Evolutionary conservation across 2,888 invertebrate species (phyloP).

Genomic region (Tetragnatha montana): DNA sequence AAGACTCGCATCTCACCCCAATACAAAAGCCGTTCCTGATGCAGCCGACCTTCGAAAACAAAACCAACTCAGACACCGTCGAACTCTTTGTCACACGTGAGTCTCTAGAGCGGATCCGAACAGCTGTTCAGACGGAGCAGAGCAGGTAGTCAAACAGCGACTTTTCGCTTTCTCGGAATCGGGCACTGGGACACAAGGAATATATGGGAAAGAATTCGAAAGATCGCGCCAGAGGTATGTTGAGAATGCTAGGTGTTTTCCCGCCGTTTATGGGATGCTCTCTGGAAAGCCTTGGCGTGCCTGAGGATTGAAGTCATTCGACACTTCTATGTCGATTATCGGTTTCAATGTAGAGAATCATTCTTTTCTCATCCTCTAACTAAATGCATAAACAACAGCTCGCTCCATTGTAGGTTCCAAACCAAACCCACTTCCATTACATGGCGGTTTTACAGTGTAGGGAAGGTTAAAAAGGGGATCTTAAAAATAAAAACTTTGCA

Average conservation of each 20-base stretch:
- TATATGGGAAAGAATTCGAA: neutral
- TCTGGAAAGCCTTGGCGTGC: conserved; percentile 25
- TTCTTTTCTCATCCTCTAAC: no score
- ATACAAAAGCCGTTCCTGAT: no score
- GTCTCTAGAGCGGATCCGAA: neutral
- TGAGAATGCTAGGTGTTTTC: conserved; percentile 40
- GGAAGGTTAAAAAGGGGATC: no score
- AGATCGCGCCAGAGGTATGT: conserved; percentile 12
- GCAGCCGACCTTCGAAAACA: no score
- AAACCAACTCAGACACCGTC: no score
- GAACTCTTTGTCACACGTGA: neutral
- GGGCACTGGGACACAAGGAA: neutral
- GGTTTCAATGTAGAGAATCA: neutral
- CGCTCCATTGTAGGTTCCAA: no score
- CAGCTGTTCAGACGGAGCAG: conserved; percentile 38
- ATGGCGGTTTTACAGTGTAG: no score
- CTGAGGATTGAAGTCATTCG: conserved; percentile 25
- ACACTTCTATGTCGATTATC: neutral
- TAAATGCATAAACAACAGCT: no score
- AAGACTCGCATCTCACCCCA: no score
- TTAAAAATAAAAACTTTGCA: no score
- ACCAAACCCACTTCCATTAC: no score
- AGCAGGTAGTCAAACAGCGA: conserved; percentile 7
- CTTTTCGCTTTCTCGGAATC: neutral
- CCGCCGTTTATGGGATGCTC: conserved; percentile 23